Evolutionary conservation across 2,888 invertebrate species (phyloP), one percentile per base, ranked within the genome.

Genomic region (Allolobophora icterica): DNA sequence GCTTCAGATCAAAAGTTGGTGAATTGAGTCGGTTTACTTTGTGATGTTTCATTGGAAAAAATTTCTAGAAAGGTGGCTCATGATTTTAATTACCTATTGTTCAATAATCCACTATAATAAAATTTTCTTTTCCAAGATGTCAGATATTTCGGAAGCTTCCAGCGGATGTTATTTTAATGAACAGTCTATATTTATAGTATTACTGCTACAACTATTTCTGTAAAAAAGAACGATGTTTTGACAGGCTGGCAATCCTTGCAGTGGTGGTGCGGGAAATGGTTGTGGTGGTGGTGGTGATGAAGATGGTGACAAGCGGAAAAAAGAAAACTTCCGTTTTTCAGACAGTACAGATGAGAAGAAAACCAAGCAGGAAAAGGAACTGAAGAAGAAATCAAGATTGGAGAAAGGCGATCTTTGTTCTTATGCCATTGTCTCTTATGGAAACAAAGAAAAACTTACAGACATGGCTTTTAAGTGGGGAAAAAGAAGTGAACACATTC

Each of bases 251-350:
- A 34, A 17, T 35, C n/a, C 35, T 38, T 58, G 33, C 35, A 33
- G n/a, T 84, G 84, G 42, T 90, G 33, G 84, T 38, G 34, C 24
- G 21, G 90, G 42, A 34, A 83, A 40, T 90, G 38, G 42, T 84
- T 35, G 83, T 90, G 90, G 38, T 84, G 90, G 83, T 35, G 83
- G 71, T 58, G 84, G 71, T 83, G 90, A 84, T 90, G 90, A 84
- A 71, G 90, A 90, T 87, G 87, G 87, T 38, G 90, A 40, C 34
- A 89, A 89, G 33, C n/a, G 52, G 42, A 42, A 33, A 42, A 45
- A 89, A 19, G 52, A 42, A 89, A 34, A 33, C 38, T 89, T 89
- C 35, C 38, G 33, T 33, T 33, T 35, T 45, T 42, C 89, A 45
- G 89, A 45, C 24, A 42, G 0, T 42, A 34, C 38, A 0, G 42